Conservation (phyloP, 2,888 invertebrate genomes). For the Bombyx huttoni region DNA sequence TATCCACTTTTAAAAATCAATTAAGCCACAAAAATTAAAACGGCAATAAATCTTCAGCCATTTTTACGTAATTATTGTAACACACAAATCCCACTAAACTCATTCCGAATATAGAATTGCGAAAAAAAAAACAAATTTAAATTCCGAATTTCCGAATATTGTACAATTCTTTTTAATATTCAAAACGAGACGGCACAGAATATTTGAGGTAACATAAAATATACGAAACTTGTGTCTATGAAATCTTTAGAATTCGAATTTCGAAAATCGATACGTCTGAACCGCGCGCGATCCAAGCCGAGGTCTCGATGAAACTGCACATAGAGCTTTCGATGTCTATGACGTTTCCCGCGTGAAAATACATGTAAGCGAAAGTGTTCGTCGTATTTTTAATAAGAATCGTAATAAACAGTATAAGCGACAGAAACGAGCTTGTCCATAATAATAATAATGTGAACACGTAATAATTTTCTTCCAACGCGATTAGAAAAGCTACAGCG, state of each 20-base stretch:
- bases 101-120: conserved; percentile 9
- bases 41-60: conserved; percentile 4
- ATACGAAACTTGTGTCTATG: neutral
- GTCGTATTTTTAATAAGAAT: too few species aligned
- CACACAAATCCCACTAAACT: conserved; percentile 4
- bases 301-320: conserved; percentile 32
- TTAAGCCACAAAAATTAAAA: neutral
- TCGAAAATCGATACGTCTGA: conserved; percentile 10
- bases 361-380: too few species aligned
- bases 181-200: neutral
- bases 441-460: too few species aligned
- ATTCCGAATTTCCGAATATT: neutral
- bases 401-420: too few species aligned
- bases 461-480: too few species aligned
- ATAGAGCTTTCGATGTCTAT: conserved; percentile 34
- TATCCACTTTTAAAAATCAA: neutral
- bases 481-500: too few species aligned
- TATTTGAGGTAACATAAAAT: neutral
- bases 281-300: conserved; percentile 31
- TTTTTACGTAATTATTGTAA: neutral
- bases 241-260: conserved; percentile 2
- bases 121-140: neutral
- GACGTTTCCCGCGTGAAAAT: too few species aligned
- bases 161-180: neutral
- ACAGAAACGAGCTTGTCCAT: too few species aligned